These are phyloP conservation scores for Drosophila multiciliata DNA, from an alignment of 2,888 invertebrate genomes.

Conservation along the genomic window DNA sequence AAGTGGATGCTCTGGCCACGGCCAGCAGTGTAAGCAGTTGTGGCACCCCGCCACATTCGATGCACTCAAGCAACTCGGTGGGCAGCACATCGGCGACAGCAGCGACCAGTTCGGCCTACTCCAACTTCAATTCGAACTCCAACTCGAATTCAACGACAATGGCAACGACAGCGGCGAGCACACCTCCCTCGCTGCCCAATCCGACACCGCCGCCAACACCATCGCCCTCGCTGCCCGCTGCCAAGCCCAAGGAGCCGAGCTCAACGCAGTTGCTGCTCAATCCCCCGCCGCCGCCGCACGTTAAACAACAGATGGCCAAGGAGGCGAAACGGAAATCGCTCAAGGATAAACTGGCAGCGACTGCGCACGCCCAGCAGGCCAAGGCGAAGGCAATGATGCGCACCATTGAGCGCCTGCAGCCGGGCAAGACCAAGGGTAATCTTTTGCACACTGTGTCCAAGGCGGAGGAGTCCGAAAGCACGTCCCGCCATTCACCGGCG, in stretches of 20 bases:
- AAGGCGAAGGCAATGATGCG: conserved; percentile 88
- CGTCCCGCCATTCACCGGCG: conserved; percentile 2
- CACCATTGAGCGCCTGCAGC: conserved; percentile 93
- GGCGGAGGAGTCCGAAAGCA: conserved; percentile 87
- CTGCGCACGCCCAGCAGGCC: conserved; percentile 85
- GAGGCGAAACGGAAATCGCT: conserved; percentile 84
- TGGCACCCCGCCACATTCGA: conserved; percentile 83
- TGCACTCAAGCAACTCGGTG: conserved; percentile 81
- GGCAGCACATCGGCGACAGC: conserved; percentile 84
- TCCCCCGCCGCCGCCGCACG: conserved; percentile 84
- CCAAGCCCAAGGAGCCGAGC: conserved; percentile 82
- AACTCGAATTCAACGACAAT: conserved; percentile 46
- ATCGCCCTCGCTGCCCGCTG: conserved; percentile 44
- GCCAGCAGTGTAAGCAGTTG: conserved; percentile 82
- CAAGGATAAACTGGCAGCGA: conserved; percentile 84
- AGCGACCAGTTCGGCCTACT: conserved; percentile 71
- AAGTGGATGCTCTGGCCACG: conserved; percentile 52
- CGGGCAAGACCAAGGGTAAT: conserved; percentile 95
- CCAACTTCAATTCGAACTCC: conserved; percentile 57
- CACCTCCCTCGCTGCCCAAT: conserved; percentile 19
- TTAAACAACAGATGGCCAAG: conserved; percentile 84
- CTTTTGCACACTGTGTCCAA: conserved; percentile 89
- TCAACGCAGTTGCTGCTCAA: conserved; percentile 83
- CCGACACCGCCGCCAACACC: conserved; percentile 28
- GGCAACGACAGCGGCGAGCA: conserved; percentile 37